These are phyloP conservation scores for Drosophila melanica DNA, from an alignment of 1,140 invertebrate genomes.

Conservation along the genomic window DNA sequence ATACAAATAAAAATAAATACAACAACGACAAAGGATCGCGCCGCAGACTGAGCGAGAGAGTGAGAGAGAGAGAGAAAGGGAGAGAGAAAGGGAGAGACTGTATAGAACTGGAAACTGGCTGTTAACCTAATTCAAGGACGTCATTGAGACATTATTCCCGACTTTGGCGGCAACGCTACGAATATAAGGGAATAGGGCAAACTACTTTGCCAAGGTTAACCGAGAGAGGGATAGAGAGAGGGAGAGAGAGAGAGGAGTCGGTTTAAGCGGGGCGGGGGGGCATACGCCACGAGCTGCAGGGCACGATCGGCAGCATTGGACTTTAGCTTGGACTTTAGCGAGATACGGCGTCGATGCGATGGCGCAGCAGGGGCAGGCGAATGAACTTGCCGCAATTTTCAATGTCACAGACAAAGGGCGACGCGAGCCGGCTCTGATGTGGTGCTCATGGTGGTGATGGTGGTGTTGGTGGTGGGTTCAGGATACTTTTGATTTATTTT, in stretches of 20 bases:
- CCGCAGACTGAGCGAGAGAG: conserved; percentile 32
- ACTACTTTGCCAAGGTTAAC: conserved; percentile 81
- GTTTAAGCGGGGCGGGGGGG: neutral
- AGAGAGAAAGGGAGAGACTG: conserved; percentile 21
- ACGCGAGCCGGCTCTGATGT: conserved; percentile 10
- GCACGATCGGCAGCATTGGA: conserved; percentile 30
- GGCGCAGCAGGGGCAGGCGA: conserved; percentile 46
- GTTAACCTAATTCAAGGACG: conserved; percentile 84
- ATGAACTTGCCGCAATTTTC: conserved; percentile 77
- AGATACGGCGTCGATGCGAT: conserved; percentile 8
- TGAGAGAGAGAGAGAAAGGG: neutral
- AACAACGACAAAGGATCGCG: conserved; percentile 41
- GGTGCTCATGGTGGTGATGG: neutral
- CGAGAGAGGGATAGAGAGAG: neutral
- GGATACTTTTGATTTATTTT: conserved; percentile 74
- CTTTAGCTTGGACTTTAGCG: conserved; percentile 35
- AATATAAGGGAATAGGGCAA: conserved; percentile 84
- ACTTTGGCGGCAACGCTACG: conserved; percentile 28
- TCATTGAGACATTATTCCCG: conserved; percentile 81
- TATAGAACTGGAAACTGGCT: conserved; percentile 58
- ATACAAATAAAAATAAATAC: conserved; percentile 58
- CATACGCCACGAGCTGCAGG: conserved; percentile 1
- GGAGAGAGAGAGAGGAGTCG: neutral
- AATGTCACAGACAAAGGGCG: conserved; percentile 68
- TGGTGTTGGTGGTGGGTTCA: conserved; percentile 57